Base-by-base conservation (phyloP, 2,888 invertebrate species). In the Drosophila antonietae region DNA sequence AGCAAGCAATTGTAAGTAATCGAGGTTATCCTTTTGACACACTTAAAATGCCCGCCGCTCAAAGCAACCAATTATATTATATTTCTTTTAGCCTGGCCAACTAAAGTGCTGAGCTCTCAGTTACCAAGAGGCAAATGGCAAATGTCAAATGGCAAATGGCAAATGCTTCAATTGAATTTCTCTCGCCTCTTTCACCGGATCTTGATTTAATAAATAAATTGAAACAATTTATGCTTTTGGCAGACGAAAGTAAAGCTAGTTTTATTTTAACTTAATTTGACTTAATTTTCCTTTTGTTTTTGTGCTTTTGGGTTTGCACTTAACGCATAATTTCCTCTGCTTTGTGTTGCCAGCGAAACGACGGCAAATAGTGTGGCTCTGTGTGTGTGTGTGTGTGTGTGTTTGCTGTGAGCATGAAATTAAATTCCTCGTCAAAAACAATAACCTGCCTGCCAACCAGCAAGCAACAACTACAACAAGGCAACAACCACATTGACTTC, bases 361-460 rank as follows among this genome's bases (percentile, higher is more conserved):
- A 23, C 31, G 20, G 14, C 61, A 52, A 37, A 3, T 9, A 59
- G 44, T 67, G 23, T 20, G 33, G 28, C 28, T 28, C 28, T 56
- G 3, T 39, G 28, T 63, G 49, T 49, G 35, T 56, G 3, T 39
- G 28, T 63, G 49, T 49, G 35, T 31, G 39, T 39, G 37, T 33
- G 15, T 63, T 59, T 57, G 71, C 55, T 73, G 66, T 46, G 72
- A 70, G 79, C 73, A 80, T 73, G 73, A 83, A 87, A 87, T 87
- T 86, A 87, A 88, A 87, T 87, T 86, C 78, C 83, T 73, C 72
- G 78, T 82, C 82, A 86, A 75, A 86, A 88, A 86, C 88, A 86
- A 87, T 83, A 83, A 80, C 80, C 78, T 59, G 69, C 66, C 71
- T 68, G 78, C 53, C 61, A 64, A 60, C 66, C 66, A 44, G 64